phyloP scores from a whole-genome alignment of 2,888 invertebrate genomes.

The Siphlonurus alternatus region DNA sequence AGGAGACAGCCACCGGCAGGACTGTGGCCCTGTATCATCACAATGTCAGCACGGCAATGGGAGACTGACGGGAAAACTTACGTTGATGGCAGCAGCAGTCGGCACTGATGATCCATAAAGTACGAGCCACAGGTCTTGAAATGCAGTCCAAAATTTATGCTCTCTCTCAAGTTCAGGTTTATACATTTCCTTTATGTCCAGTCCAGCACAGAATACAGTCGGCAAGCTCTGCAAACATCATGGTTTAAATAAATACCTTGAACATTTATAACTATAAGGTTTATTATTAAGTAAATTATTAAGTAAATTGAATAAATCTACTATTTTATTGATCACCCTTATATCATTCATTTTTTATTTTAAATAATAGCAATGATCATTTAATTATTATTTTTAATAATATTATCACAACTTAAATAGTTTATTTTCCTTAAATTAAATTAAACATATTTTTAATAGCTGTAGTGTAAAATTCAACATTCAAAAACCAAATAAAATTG shows the following conservation, averaged over 20 bases:
- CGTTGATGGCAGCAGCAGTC: slow-evolving; percentile 71
- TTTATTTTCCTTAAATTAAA: too few species aligned
- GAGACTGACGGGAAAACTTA: too few species aligned
- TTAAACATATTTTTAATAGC: not conserved
- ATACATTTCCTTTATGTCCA: slow-evolving; percentile 79
- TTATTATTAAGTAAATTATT: too few species aligned
- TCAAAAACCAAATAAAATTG: too few species aligned
- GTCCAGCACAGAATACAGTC: slow-evolving; percentile 62
- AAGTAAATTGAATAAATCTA: too few species aligned
- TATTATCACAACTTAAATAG: not conserved
- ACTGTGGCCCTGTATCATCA: slow-evolving; percentile 47
- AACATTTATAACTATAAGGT: too few species aligned
- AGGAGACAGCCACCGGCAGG: slow-evolving; percentile 74
- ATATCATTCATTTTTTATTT: not conserved
- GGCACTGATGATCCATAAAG: slow-evolving; percentile 53
- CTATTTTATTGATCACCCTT: too few species aligned
- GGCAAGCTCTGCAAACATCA: slow-evolving; percentile 45
- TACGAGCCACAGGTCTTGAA: slow-evolving; percentile 68
- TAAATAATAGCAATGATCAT: not conserved
- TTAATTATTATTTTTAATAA: not conserved
- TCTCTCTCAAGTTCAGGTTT: slow-evolving; percentile 52
- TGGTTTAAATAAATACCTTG: too few species aligned
- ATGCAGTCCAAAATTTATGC: slow-evolving; percentile 51
- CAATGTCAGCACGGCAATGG: not conserved
- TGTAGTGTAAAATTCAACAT: too few species aligned